Evolutionary conservation across 2,797 vertebrate genomes (phyloP), one percentile per base, ranked within the genome.

Genomic region (Halcyon chelicuti): DNA sequence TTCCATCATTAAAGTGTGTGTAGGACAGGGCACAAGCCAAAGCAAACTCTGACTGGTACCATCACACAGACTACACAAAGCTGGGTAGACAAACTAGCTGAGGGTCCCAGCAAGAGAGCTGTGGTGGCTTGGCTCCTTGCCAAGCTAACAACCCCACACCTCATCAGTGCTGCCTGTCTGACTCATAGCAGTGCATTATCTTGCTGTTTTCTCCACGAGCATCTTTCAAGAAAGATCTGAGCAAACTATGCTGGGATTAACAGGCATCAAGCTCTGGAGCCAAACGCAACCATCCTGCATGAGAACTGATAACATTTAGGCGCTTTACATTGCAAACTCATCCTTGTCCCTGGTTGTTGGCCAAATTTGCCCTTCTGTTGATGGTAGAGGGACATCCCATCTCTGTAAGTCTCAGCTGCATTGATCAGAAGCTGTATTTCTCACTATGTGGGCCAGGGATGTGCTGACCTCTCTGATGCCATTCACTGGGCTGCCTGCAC

Each of bases 311-410:
- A 67, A 57, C 8, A 14, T 21, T 51, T 0, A 12, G 14, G 29
- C 14, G 1, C 14, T 77, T 66, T 31, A 26, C 52, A 20, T 4
- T 39, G 33, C 26, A 74, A 74, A 16, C 49, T 71, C 2, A 7
- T 47, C 54, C 52, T 77, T 22, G 3, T 5, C 9, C 28, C 16
- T 8, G 22, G 26, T 9, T 80, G 11, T 10, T 74, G 66, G 37
- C 12, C 47, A 33, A 7, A 16, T 67, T 16, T 28, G 15, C 54
- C 28, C 15, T 84, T 51, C 31, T 71, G 52, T 18, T 17, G n/a
- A 6, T 20, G 7, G 2, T 0, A 28, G 42, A 51, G 68, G 16
- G 19, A 66, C 25, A 55, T 14, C 7, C 9, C 25, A 44, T 3
- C 22, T 39, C 33, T 40, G 63, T 7, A 52, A 31, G 28, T 67